Base-by-base conservation (phyloP, 2,888 invertebrate species). In the Diaphora mendica region DNA sequence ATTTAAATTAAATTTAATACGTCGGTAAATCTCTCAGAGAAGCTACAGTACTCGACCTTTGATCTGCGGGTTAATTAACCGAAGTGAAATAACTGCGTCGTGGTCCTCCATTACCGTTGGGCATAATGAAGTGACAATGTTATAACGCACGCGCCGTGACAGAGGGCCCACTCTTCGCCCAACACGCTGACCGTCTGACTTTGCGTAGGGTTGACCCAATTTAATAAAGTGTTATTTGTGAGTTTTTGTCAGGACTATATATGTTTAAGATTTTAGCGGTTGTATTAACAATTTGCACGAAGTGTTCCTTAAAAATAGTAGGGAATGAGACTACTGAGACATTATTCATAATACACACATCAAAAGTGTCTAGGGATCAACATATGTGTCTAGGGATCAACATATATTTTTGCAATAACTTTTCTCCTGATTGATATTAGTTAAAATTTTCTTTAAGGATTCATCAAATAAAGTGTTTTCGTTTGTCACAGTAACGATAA, bases 121-220 rank as follows among this genome's bases (percentile, higher is more conserved):
- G 80, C 85, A 87, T 91, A 91, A 92, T 92, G 90, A 91, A 91
- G 91, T 93, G 94, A 94, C 94, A 91, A 90, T 91, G 90, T 92
- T 91, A 85, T 87, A 88, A 85, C 86, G 84, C 76, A 78, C 73
- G 78, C 81, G 78, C 81, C 82, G 84, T 83, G 89, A 90, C 85
- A 79, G 81, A 89, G 89, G 83, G 82, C 86, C 79, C 76, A 72
- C 85, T 84, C 90, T 90, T 87, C 78, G 87, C 79, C 78, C 81
- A 80, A 82, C 83, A 79, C 76, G 81, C 85, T 85, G 86, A 84
- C 85, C 87, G 83, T 35, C 48, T n/a, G 44, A 70, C 64, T 64
- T 75, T 72, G 68, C 64, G 62, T 74, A 77, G 76, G 77, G 72
- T 75, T 82, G 70, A 42, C 59, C 55, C 35, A 81, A 20, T 64